Evolutionary conservation across 1,140 invertebrate genomes (phyloP).

Genomic region (Frieseomelitta varia): DNA sequence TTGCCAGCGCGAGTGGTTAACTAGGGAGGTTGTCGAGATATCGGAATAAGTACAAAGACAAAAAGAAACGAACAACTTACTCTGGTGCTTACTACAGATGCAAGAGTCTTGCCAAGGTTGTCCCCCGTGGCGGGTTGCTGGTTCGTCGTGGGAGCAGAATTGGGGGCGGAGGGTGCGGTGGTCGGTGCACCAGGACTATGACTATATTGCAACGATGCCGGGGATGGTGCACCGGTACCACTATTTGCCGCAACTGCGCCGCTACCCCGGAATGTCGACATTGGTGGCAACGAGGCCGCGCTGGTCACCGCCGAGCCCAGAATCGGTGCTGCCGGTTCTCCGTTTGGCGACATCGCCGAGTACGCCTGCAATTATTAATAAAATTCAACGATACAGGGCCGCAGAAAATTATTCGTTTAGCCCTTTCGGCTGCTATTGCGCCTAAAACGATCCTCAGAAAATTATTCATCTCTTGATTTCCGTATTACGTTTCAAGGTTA

Average conservation of each 20-base stretch:
- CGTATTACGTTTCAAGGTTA: too few relatives aligned
- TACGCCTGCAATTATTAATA: constrained; percentile 82
- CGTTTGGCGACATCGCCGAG: constrained; percentile 83
- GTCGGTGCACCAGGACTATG: constrained; percentile 82
- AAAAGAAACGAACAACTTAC: constrained; percentile 59
- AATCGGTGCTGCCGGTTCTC: constrained; percentile 79
- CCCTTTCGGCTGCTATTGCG: too few relatives aligned
- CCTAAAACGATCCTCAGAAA: too few relatives aligned
- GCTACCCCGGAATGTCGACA: constrained; percentile 93
- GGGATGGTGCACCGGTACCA: constrained; percentile 83
- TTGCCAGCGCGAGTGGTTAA: too few relatives aligned
- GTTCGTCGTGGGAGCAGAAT: constrained; percentile 81
- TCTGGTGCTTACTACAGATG: constrained; percentile 85
- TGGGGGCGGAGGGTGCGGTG: constrained; percentile 78
- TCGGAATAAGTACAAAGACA: too few relatives aligned
- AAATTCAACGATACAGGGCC: constrained; percentile 6
- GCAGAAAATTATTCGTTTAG: not conserved
- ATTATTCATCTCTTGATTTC: too few relatives aligned
- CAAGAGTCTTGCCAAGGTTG: constrained; percentile 90
- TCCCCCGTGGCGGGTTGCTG: constrained; percentile 85
- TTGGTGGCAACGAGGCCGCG: constrained; percentile 91
- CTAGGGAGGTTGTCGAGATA: too few relatives aligned
- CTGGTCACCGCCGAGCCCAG: constrained; percentile 83
- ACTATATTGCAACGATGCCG: constrained; percentile 83
- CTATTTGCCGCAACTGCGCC: constrained; percentile 80